Conservation (phyloP, 2,113 vertebrate species). For the Marcusenius ussheri region DNA sequence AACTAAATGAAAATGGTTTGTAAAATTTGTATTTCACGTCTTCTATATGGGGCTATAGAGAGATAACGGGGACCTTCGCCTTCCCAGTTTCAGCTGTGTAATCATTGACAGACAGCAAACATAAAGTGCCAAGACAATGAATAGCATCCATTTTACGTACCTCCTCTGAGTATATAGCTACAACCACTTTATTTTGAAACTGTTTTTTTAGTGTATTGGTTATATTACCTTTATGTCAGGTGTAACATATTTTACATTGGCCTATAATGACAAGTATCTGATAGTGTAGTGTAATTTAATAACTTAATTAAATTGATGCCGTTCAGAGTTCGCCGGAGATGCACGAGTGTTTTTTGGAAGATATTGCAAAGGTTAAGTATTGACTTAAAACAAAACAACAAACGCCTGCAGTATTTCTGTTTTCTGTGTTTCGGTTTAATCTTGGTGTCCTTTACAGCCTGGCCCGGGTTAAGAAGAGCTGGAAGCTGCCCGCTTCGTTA, state of each 20-base stretch:
- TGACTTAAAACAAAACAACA: not conserved
- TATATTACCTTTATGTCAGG: not conserved
- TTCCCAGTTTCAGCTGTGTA: not conserved
- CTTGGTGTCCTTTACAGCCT: not conserved
- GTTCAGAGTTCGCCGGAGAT: not conserved
- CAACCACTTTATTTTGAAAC: not conserved
- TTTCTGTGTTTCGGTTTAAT: not conserved
- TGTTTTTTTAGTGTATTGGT: not conserved
- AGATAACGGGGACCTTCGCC: not conserved
- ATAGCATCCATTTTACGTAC: not conserved
- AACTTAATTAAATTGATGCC: not conserved
- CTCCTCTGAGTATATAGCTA: not conserved
- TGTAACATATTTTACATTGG: not conserved
- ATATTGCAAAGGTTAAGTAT: not conserved
- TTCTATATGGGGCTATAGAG: not conserved
- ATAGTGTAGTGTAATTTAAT: not conserved
- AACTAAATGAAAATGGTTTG: not conserved
- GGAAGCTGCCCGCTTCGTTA: not conserved
- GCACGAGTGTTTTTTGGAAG: not conserved
- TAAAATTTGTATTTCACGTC: not conserved
- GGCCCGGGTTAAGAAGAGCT: not conserved
- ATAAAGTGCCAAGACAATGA: not conserved
- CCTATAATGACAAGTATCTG: not conserved
- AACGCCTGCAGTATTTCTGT: not conserved
- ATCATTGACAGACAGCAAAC: conserved; percentile 10